A percentile compares a stretch with the other conserved stretches of the same genome.
phyloP scores from a whole-genome alignment of 2,888 invertebrate species.

The Ceraclea dissimilis region DNA sequence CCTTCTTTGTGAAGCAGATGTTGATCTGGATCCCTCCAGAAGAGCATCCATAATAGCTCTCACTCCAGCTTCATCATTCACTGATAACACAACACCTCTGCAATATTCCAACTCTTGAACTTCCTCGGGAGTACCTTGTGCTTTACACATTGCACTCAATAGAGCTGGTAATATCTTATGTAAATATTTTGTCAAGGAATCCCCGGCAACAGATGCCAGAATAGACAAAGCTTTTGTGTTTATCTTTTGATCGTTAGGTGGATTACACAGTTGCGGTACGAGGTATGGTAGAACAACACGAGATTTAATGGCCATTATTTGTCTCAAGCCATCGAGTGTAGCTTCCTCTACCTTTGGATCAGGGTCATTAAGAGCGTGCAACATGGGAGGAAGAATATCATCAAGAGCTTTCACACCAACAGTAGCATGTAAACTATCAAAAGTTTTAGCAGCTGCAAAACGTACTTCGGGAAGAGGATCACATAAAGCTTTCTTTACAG shows the following conservation, averaged over 20 bases:
- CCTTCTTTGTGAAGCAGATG: slow-evolving; percentile 57
- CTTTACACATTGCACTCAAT: slow-evolving; percentile 63
- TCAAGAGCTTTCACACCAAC: slow-evolving; percentile 91
- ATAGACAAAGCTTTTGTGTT: slow-evolving; percentile 92
- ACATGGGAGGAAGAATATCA: slow-evolving; percentile 90
- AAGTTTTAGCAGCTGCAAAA: slow-evolving; percentile 92
- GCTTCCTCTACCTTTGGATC: slow-evolving; percentile 77
- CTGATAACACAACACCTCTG: slow-evolving; percentile 85
- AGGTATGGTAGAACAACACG: slow-evolving; percentile 93
- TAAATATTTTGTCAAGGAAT: slow-evolving; percentile 83
- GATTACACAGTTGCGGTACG: slow-evolving; percentile 85
- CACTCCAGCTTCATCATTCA: slow-evolving; percentile 80
- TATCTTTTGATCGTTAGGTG: slow-evolving; percentile 51
- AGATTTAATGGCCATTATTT: slow-evolving; percentile 96
- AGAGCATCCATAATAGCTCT: slow-evolving; percentile 81
- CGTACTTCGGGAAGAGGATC: slow-evolving; percentile 91
- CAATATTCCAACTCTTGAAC: slow-evolving; percentile 81
- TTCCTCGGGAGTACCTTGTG: slow-evolving; percentile 59
- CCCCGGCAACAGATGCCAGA: slow-evolving; percentile 90
- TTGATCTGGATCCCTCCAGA: slow-evolving; percentile 65
- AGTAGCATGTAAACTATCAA: slow-evolving; percentile 91
- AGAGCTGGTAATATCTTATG: slow-evolving; percentile 89
- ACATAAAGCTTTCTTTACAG: slow-evolving; percentile 88
- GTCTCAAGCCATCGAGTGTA: slow-evolving; percentile 90
- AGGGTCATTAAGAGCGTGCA: slow-evolving; percentile 65